Base-by-base conservation (phyloP, 2,888 invertebrate genomes). In the Balanococcus diminutus region DNA sequence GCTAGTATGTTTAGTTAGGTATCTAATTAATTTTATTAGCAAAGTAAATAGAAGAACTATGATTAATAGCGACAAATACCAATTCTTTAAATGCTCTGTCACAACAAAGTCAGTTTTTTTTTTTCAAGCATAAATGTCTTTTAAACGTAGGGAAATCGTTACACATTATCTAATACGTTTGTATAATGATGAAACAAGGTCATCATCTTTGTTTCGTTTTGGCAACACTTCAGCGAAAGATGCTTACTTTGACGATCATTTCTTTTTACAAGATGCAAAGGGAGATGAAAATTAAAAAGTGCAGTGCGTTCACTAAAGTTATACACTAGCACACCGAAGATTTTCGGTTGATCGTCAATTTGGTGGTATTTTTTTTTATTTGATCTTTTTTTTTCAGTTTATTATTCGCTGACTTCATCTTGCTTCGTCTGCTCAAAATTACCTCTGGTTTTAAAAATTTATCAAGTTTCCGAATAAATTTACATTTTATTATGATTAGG, bases 61-160 rank as follows among this genome's bases (percentile, higher is more conserved):
- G 3, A 6, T 56, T 75, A n/a, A 75, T 75, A 75, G 28, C 14
- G n/a, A 32, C 22, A 56, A 56, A 56, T 56, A 19, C 19, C 19
- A 56, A 22, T 56, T 56, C 56, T 19, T 56, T 56, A 56, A 56
- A 56, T 56, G 9, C 22, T 31, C 72, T 72, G 72, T 72, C 72
- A 72, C 31, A 72, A 72, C 72, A 72, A 72, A 72, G 72, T 72
- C 31, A 31, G 14, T 72, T 31, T 72, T 72, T 72, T 72, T 72
- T 25, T 61, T n/a, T 14, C 1, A 61, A 11, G 19, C 19, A 14
- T 61, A 61, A 61, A 61, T 25, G 25, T 61, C 61, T 11, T n/a
- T 61, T 61, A 61, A 61, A 61, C 22, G 28, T 25, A 72, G 19
- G 72, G 72, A 28, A 72, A 72, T 31, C 72, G 31, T 72, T 72